Base-by-base conservation (phyloP, 2,113 vertebrate species). In the Petrocephalus microphthalmus region DNA sequence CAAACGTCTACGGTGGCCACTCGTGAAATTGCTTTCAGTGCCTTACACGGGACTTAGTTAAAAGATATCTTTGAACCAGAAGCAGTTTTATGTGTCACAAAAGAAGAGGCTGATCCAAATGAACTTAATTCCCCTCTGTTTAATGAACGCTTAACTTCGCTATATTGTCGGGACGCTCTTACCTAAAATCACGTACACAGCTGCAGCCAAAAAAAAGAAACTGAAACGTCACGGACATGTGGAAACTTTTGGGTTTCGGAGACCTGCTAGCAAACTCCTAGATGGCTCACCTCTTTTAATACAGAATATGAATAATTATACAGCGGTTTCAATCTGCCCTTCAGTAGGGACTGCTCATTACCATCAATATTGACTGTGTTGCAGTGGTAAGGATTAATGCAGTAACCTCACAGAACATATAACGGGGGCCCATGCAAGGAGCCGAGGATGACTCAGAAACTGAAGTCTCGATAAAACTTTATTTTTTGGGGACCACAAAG, bases 11-110 rank as follows among this genome's bases (percentile, higher is more conserved):
- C 94, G 94, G 94, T 94, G 95, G 95, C 93, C 93, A 93, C 93
- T 94, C 92, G 91, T 94, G 94, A 95, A 96, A 96, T 96, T 96
- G 95, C 95, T 95, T 95, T 94, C 94, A 95, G 94, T 94, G 95
- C 92, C 92, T 92, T 94, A 94, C 95, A 95, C 95, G 92, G 94
- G 94, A 93, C 94, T 93, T 93, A 94, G 94, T 94, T 94, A 93
- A 95, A 94, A 93, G 93, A 95, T 96, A 96, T 95, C 94, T 95
- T 93, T 94, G 92, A 95, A 95, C 92, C 94, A 93, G 95, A 94
- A 95, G 95, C 94, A 94, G 94, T 95, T 96, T 94, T 95, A 92
- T 94, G 91, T 90, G 82, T 93, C 92, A 94, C 92, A 94, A 95
- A 94, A 93, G 94, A 93, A 90, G 93, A 93, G 94, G 92, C 91